Base-by-base conservation (phyloP, 2,888 invertebrate genomes). In the Chloroclystis v-ata region DNA sequence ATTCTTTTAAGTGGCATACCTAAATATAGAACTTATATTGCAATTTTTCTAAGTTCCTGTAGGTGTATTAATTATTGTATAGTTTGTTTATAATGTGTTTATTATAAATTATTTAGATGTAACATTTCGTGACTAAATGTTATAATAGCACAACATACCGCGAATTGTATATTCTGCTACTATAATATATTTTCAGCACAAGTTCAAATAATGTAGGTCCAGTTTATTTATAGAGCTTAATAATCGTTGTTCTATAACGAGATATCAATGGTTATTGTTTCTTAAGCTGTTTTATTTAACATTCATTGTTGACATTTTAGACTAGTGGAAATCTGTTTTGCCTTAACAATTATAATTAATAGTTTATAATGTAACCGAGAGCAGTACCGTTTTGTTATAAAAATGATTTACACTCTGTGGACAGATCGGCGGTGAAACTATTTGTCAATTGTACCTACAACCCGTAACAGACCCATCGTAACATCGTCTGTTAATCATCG, bases 401-500 rank as follows among this genome's bases (percentile, higher is more conserved):
- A 73, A 72, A 74, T 72, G 74, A 70, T 79, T 49, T 73, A 74
- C 80, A 79, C 70, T 78, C 75, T 70, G 65, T 69, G 72, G 67
- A 67, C 74, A 72, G 70, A 67, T 75, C 73, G 71, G 76, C 69
- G 74, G 74, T 81, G 72, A 72, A 78, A 78, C 69, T 70, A 78
- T 81, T 82, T 75, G 86, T 86, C 85, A 85, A 86, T 84, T 85
- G 77, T 76, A 76, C 78, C n/a, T n/a, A n/a, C n/a, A 81, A 79
- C 75, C 68, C 67, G 61, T 61, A 73, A 73, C 71, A 81, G 69
- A 74, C 61, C 79, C 84, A 84, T 85, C 83, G 84, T n/a, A n/a
- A n/a, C n/a, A n/a, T n/a, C n/a, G n/a, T n/a, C 88, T 89, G 89
- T 89, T 89, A 89, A 88, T 89, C 84, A 83, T 88, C 88, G 83